Evolutionary conservation across 2,888 invertebrate genomes (phyloP).

Genomic region (Amiota minor): DNA sequence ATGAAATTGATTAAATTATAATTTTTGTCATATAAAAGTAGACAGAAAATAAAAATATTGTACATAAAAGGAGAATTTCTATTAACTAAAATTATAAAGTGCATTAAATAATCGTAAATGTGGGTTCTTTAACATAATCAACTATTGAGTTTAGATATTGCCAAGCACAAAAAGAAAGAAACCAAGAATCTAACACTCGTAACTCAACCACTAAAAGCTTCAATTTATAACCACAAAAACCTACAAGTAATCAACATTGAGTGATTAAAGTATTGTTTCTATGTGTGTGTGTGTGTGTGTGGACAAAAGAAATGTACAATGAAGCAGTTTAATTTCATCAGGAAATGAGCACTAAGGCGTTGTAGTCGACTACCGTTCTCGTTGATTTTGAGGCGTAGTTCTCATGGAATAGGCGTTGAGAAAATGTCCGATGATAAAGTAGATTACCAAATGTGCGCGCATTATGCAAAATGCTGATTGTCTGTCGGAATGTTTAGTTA

Average conservation of each 20-base stretch:
- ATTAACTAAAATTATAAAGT: too few relatives aligned
- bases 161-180: too few relatives aligned
- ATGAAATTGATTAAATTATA: too few relatives aligned
- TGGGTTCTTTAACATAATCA: too few relatives aligned
- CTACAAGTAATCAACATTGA: neutral
- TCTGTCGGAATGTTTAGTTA: slow-evolving; percentile 14
- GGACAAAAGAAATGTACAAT: neutral
- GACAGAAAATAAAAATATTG: too few relatives aligned
- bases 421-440: slow-evolving; percentile 63
- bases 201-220: too few relatives aligned
- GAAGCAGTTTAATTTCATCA: slow-evolving; percentile 60
- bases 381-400: slow-evolving; percentile 35
- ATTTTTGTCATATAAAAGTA: too few relatives aligned
- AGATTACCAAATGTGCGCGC: slow-evolving; percentile 63
- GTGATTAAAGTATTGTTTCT: neutral
- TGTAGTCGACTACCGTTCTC: slow-evolving; percentile 14
- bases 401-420: slow-evolving; percentile 41
- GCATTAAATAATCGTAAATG: too few relatives aligned
- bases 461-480: slow-evolving; percentile 60
- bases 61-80: too few relatives aligned
- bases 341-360: slow-evolving; percentile 32
- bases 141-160: too few relatives aligned
- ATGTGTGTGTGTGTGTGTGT: neutral
- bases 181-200: too few relatives aligned
- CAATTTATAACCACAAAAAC: too few relatives aligned